A percentile compares a stretch with the other conserved stretches of the same genome.
Evolutionary conservation across 1,140 invertebrate genomes (phyloP).

Genomic region (Pseudomyrmex flavicornis): DNA sequence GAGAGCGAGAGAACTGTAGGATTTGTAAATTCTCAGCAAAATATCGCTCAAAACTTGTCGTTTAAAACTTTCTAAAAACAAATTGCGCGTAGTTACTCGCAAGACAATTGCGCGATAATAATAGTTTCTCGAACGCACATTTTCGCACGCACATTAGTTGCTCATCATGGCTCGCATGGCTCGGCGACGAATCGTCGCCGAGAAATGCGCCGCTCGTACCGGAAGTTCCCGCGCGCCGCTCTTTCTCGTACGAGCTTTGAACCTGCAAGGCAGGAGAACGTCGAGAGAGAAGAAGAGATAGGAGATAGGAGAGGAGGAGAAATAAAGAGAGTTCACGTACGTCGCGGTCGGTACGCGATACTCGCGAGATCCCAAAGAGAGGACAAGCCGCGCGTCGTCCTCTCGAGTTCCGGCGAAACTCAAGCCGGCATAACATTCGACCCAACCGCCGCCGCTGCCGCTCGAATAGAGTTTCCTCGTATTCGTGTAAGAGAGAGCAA

Average conservation of each 20-base stretch:
- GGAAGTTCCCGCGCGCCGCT: constrained; percentile 76
- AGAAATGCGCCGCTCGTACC: constrained; percentile 72
- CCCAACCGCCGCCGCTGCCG: constrained; percentile 6
- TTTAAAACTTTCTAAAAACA: too few species aligned
- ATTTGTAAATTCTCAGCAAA: too few species aligned
- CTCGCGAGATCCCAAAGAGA: constrained; percentile 55
- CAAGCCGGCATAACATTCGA: constrained; percentile 47
- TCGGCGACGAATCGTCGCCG: constrained; percentile 20
- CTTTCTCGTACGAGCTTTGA: constrained; percentile 73
- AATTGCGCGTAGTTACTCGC: neutral
- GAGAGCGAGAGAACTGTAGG: too few species aligned
- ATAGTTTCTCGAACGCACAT: too few species aligned
- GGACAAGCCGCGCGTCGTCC: constrained; percentile 21
- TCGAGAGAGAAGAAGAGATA: constrained; percentile 16
- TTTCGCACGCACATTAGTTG: too few species aligned
- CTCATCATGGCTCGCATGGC: neutral
- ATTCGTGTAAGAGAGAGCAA: neutral
- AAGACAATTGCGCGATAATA: too few species aligned
- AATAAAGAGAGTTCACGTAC: constrained; percentile 13
- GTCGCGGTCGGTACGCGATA: constrained; percentile 57
- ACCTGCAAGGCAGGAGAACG: constrained; percentile 59
- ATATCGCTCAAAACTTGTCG: too few species aligned
- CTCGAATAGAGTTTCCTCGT: constrained; percentile 35
- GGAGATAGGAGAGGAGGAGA: too few species aligned
- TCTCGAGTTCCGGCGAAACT: constrained; percentile 52